phyloP scores from a whole-genome alignment of 2,888 invertebrate species.

The Drosophila recens region DNA sequence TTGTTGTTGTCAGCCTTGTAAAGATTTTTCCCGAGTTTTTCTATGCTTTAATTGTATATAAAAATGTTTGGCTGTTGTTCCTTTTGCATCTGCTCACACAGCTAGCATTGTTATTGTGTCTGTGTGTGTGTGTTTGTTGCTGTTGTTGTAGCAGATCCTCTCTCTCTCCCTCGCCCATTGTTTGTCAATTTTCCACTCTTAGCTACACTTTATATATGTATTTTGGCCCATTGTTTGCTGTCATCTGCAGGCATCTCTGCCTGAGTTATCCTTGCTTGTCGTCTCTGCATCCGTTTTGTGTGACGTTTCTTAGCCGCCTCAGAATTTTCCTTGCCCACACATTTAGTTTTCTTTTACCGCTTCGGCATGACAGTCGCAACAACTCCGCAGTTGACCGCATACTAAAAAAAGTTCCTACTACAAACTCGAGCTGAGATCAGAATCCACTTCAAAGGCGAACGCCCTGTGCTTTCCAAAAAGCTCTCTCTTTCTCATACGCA shows the following conservation, averaged over 20 bases:
- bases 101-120: constrained; percentile 46
- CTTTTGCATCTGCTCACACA: constrained; percentile 68
- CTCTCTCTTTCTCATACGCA: constrained; percentile 14
- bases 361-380: constrained; percentile 62
- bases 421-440: constrained; percentile 6
- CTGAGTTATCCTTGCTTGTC: constrained; percentile 26
- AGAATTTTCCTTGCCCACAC: constrained; percentile 49
- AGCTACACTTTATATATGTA: constrained; percentile 5
- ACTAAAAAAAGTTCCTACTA: constrained; percentile 5
- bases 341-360: constrained; percentile 60
- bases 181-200: constrained; percentile 39
- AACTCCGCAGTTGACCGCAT: constrained; percentile 14
- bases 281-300: constrained; percentile 39
- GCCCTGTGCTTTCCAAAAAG: constrained; percentile 35
- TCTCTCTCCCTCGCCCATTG: constrained; percentile 36
- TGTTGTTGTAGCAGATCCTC: constrained; percentile 44
- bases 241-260: constrained; percentile 65
- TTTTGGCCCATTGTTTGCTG: constrained; percentile 65
- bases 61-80: constrained; percentile 38
- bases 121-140: constrained; percentile 6
- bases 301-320: constrained; percentile 34
- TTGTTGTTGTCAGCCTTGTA: constrained; percentile 62
- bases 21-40: constrained; percentile 66
- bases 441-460: constrained; percentile 16
- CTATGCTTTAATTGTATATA: constrained; percentile 47